These are phyloP conservation scores for Nephrotoma guestfalica DNA, from an alignment of 2,888 invertebrate genomes.

Conservation along the genomic window DNA sequence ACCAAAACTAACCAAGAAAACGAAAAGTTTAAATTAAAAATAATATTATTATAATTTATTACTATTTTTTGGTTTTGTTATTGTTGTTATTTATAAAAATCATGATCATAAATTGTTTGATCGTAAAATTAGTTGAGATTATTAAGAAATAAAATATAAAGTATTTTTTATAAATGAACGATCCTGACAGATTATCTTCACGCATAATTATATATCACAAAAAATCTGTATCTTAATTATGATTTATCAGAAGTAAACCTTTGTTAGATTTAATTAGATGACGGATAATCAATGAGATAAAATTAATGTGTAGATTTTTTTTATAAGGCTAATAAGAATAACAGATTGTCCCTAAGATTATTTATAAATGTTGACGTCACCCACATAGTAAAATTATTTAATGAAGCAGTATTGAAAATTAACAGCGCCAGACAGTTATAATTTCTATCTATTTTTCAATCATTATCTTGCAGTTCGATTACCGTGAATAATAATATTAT, in stretches of 20 bases:
- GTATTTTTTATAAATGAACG: not conserved
- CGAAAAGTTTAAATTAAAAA: not conserved
- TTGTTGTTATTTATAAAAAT: not conserved
- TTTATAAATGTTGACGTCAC: too few relatives aligned
- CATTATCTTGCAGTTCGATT: too few relatives aligned
- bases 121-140: not conserved
- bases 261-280: not conserved
- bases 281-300: not conserved
- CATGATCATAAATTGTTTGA: conserved; percentile 2
- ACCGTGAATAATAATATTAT: too few relatives aligned
- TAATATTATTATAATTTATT: not conserved
- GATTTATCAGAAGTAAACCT: not conserved
- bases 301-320: not conserved
- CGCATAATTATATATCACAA: not conserved
- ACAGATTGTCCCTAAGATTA: not conserved
- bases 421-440: too few relatives aligned
- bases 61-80: not conserved
- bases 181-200: conserved; percentile 4
- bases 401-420: too few relatives aligned
- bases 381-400: too few relatives aligned
- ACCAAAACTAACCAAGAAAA: not conserved
- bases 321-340: not conserved
- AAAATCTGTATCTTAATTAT: not conserved
- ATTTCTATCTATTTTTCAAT: too few relatives aligned
- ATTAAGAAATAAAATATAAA: not conserved